Evolutionary conservation across 2,113 vertebrate species (phyloP), one percentile per base, ranked within the genome.

Genomic region (Vulpes vulpes): DNA sequence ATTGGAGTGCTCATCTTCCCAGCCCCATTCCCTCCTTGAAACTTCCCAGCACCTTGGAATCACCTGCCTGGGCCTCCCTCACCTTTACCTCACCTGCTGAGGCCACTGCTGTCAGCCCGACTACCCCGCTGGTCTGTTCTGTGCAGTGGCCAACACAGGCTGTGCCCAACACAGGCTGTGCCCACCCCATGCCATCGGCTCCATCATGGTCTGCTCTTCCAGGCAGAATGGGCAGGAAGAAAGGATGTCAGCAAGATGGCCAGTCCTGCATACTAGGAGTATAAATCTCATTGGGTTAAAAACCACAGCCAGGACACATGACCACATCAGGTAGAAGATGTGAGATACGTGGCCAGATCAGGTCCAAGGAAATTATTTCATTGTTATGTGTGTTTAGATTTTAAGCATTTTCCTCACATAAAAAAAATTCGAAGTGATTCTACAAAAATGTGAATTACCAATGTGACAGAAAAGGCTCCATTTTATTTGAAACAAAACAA

Each of bases 371-470:
- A 71, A 17, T 15, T 20, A 43, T 88, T 85, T 22, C 62, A 14
- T 38, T 67, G 32, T 69, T 94, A 59, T 12, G 0, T 60, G 0
- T 86, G 12, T 79, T 92, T 65, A 25, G 19, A 93, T 73, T 67
- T 91, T 92, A 90, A 96, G 84, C 30, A 57, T 90, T 88, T 92
- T 89, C 55, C 43, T 95, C 23, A 43, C 43, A 43, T 43, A 91
- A 95, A 86, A 82, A 89, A 55, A 64, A 93, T 82, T 78, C 49
- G 76, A 94, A 95, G 57, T 55, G 80, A 81, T 62, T 83, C 49
- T 71, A 87, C 51, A 79, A 90, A 92, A 84, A 69, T 20, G n/a
- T 74, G 53, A 83, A 73, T 92, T 87, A 71, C 64, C 32, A 38
- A 2, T 27, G 22, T 74, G 84, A 53, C 16, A 76, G 12, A 86